Evolutionary conservation across 2,888 invertebrate species (phyloP).

Genomic region (Mythimna albipuncta): DNA sequence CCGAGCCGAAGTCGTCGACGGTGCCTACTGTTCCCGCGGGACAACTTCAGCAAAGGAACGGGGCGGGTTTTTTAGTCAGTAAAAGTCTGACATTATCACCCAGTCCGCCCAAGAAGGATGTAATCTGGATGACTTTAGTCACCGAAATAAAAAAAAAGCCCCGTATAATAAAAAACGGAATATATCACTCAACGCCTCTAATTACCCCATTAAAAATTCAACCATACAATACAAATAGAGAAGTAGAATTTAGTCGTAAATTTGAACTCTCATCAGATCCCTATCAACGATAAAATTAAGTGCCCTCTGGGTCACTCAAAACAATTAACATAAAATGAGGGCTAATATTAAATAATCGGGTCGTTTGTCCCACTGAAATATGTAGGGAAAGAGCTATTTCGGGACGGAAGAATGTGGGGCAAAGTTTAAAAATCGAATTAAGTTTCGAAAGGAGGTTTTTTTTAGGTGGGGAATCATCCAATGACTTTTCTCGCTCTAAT

Average conservation of each 20-base stretch:
- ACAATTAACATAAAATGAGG: constrained; percentile 60
- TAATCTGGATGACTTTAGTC: too few species aligned
- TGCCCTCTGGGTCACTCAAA: constrained; percentile 50
- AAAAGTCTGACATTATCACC: too few species aligned
- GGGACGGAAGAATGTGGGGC: not conserved
- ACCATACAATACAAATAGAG: not conserved
- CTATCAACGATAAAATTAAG: constrained; percentile 49
- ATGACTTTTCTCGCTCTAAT: too few species aligned
- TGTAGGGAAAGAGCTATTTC: constrained; percentile 31
- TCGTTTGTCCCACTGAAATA: constrained; percentile 36
- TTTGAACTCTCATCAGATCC: constrained; percentile 26
- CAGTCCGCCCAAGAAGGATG: too few species aligned
- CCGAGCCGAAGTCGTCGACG: too few species aligned
- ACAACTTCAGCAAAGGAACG: too few species aligned
- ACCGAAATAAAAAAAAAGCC: too few species aligned
- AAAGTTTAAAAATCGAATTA: constrained; percentile 11
- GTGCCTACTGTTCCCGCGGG: too few species aligned
- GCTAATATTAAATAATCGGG: constrained; percentile 53
- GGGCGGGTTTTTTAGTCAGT: too few species aligned
- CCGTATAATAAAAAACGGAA: not conserved
- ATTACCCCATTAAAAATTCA: not conserved
- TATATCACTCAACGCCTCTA: not conserved
- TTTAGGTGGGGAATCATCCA: too few species aligned
- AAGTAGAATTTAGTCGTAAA: constrained; percentile 20
- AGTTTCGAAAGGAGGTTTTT: too few species aligned